Base-by-base conservation (phyloP, 2,888 invertebrate genomes). In the Spialia ferax region DNA sequence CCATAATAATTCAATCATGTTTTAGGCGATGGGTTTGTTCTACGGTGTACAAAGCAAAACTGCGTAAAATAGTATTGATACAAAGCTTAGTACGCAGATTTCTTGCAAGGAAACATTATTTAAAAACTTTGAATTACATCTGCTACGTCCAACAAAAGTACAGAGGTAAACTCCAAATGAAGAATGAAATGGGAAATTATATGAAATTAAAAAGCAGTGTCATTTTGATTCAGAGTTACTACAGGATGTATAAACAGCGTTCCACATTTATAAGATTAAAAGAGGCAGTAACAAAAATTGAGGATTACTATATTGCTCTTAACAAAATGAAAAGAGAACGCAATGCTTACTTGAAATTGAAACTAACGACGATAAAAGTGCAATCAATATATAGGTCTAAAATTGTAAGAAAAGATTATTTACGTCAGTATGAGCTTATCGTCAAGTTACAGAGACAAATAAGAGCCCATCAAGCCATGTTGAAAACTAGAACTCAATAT, bases 401-500 rank as follows among this genome's bases (percentile, higher is more conserved):
- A 70, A 78, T 87, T 75, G 86, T 85, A 2, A 90, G 89, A 8
- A 77, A 80, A 23, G 77, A 85, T 20, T 95, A 92, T 70, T 70
- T 79, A 10, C 76, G 75, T 42, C 77, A 77, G 3, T 83, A 79
- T 54, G 77, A 82, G 20, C 79, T 89, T 11, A 85, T 89, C 26
- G 79, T 94, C 13, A 71, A 74, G 1, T 79, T 96, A 56, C 96
- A 96, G 74, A 85, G 82, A 63, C 92, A 86, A 81, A 90, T 94
- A 76, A 91, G 93, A 74, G 94, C 94, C 0, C 80, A 83, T 7
- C 83, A 81, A 50, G 61, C 84, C 23, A 93, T 93, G 82, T 85
- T 81, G 59, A 75, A 75, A 56, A 80, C 87, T 18, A 89, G 91
- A 60, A 65, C 77, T 1, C 65, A 80, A 0, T 96, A 87, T 74